Conservation (phyloP, 2,113 vertebrate genomes). For the Hiodon tergisus region DNA sequence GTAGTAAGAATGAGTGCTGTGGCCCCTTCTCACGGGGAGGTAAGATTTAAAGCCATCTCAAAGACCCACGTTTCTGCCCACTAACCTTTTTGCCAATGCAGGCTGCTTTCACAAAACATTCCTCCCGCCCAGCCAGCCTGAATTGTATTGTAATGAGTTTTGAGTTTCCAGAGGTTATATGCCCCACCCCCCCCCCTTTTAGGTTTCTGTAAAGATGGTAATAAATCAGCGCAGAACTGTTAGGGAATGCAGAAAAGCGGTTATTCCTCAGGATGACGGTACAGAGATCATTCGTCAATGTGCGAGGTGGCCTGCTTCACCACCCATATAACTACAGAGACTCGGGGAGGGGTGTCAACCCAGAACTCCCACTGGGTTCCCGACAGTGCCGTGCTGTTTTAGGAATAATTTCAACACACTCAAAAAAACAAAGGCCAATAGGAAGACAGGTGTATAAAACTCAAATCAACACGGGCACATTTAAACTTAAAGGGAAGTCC, state of each 20-base stretch:
- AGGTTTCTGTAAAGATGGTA: constrained; percentile 24
- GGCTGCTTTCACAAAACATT: neutral
- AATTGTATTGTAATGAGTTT: constrained; percentile 40
- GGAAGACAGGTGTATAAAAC: too few species aligned
- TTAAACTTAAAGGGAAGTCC: too few species aligned
- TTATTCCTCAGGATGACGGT: constrained; percentile 16
- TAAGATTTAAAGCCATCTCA: too few species aligned
- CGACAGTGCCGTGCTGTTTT: too few species aligned
- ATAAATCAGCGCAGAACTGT: constrained; percentile 32
- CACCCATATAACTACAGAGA: neutral
- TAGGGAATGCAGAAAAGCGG: constrained; percentile 4
- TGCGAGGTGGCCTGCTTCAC: neutral
- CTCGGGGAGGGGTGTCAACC: neutral
- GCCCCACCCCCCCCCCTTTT: constrained; percentile 25
- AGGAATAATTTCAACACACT: too few species aligned
- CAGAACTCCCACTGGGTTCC: too few species aligned
- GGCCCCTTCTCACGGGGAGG: too few species aligned
- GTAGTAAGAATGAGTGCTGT: too few species aligned
- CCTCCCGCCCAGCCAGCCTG: constrained; percentile 26
- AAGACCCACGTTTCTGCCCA: neutral
- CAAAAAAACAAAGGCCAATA: too few species aligned
- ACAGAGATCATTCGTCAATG: neutral
- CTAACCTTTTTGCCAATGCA: constrained; percentile 27
- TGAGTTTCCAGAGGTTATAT: neutral
- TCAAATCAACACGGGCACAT: too few species aligned